A percentile compares a stretch with the other conserved stretches of the same genome.
These are phyloP conservation scores for Listronotus bonariensis DNA, from an alignment of 1,140 invertebrate genomes.

Conservation along the genomic window DNA sequence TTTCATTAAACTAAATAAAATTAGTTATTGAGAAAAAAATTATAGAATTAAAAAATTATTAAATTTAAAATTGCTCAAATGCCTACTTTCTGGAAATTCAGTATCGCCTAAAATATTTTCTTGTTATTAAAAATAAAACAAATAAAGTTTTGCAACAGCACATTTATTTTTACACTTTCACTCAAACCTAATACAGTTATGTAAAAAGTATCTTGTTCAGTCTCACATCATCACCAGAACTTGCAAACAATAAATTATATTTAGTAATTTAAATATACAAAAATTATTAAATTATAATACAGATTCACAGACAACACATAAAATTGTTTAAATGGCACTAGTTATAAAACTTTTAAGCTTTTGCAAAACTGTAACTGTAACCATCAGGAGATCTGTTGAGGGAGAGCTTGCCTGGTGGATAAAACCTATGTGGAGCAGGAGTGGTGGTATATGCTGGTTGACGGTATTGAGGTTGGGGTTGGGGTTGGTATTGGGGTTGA, in stretches of 20 bases:
- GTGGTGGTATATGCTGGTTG: constrained; percentile 59
- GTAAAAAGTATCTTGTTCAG: not conserved
- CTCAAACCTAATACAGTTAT: not conserved
- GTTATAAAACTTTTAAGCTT: constrained; percentile 17
- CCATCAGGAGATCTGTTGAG: constrained; percentile 84
- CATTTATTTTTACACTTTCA: not conserved
- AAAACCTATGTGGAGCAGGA: constrained; percentile 71
- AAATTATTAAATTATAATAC: constrained; percentile 9
- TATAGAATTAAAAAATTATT: too few relatives aligned
- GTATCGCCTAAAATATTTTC: too few relatives aligned
- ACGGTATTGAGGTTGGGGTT: constrained; percentile 48
- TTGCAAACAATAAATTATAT: too few relatives aligned
- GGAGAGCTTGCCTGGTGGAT: constrained; percentile 79
- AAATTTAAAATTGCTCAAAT: too few relatives aligned
- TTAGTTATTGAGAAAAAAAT: too few relatives aligned
- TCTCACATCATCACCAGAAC: constrained; percentile 5
- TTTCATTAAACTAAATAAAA: too few relatives aligned
- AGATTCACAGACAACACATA: not conserved
- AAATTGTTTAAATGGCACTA: constrained; percentile 4
- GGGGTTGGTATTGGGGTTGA: constrained; percentile 54
- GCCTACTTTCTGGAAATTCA: too few relatives aligned
- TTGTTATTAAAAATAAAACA: not conserved
- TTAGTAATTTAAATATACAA: constrained; percentile 14
- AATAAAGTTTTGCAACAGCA: not conserved
- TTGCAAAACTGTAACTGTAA: constrained; percentile 32